A percentile compares a stretch with the other conserved stretches of the same genome.
Conservation (phyloP, 2,888 invertebrate species). For the Epistrophe eligans region DNA sequence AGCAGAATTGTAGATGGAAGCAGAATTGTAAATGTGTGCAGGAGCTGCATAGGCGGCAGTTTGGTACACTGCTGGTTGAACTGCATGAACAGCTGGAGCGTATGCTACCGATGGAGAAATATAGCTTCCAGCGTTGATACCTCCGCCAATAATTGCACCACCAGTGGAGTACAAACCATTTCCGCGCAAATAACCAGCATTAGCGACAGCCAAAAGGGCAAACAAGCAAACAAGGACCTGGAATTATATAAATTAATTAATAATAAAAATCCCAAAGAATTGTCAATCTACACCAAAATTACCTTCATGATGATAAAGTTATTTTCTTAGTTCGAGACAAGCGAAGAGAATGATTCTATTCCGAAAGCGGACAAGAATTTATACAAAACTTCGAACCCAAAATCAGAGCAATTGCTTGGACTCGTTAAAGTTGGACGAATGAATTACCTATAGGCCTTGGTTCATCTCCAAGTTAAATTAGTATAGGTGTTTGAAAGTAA, state of each 20-base stretch:
- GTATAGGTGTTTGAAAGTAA: too few relatives aligned
- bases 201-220: slow-evolving; percentile 46
- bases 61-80: neutral
- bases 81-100: neutral
- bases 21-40: neutral
- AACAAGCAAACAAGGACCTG: slow-evolving; percentile 60
- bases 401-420: neutral
- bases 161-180: neutral
- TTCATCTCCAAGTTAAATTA: neutral
- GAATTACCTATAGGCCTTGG: neutral
- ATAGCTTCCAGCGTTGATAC: neutral
- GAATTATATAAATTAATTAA: neutral
- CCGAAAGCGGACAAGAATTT: slow-evolving; percentile 36
- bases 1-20: neutral
- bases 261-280: neutral
- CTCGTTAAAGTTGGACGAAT: neutral
- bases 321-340: slow-evolving; percentile 40
- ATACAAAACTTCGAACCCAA: slow-evolving; percentile 14
- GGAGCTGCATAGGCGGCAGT: neutral
- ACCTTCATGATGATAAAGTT: slow-evolving; percentile 56
- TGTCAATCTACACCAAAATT: neutral
- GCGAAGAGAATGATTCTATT: slow-evolving; percentile 34
- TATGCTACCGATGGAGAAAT: neutral
- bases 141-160: too few relatives aligned
- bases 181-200: slow-evolving; percentile 21